A percentile compares a stretch with the other conserved stretches of the same genome.
Evolutionary conservation across 2,888 invertebrate species (phyloP).

Genomic region (Atherix ibis): DNA sequence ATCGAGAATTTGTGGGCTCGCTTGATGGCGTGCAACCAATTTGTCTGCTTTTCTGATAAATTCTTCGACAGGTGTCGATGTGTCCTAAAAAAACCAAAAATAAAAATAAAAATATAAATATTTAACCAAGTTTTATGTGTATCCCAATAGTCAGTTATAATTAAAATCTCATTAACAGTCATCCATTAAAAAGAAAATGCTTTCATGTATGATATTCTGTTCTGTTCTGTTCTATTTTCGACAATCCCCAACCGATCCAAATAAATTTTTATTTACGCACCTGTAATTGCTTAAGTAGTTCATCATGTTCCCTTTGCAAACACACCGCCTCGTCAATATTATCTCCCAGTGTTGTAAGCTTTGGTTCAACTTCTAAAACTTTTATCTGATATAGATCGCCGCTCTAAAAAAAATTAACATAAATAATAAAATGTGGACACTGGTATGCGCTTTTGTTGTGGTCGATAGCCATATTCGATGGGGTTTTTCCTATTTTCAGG

Average conservation of each 20-base stretch:
- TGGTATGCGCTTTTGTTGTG: too few relatives aligned
- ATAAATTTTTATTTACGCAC: slow-evolving; percentile 33
- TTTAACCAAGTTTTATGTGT: too few relatives aligned
- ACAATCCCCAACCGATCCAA: slow-evolving; percentile 2
- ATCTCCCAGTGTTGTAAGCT: slow-evolving; percentile 62
- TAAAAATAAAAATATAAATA: too few relatives aligned
- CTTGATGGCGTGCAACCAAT: slow-evolving; percentile 59
- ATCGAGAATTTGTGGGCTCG: slow-evolving; percentile 62
- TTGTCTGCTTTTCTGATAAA: slow-evolving; percentile 75
- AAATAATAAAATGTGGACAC: too few relatives aligned
- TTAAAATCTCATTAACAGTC: too few relatives aligned
- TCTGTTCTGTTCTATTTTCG: too few relatives aligned
- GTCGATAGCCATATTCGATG: too few relatives aligned
- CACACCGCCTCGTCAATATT: slow-evolving; percentile 59
- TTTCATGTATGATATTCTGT: too few relatives aligned
- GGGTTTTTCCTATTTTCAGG: too few relatives aligned
- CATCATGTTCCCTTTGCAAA: slow-evolving; percentile 63
- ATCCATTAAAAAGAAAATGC: too few relatives aligned
- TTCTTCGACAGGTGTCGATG: slow-evolving; percentile 79
- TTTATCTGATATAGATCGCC: slow-evolving; percentile 69
- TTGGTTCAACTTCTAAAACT: slow-evolving; percentile 71
- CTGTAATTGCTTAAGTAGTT: slow-evolving; percentile 67
- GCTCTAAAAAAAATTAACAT: slow-evolving; percentile 40
- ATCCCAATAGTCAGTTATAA: too few relatives aligned
- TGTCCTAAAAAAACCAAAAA: slow-evolving; percentile 48